Evolutionary conservation across 2,113 vertebrate genomes (phyloP), one percentile per base, ranked within the genome.

Genomic region (Cynopterus brachyotis): DNA sequence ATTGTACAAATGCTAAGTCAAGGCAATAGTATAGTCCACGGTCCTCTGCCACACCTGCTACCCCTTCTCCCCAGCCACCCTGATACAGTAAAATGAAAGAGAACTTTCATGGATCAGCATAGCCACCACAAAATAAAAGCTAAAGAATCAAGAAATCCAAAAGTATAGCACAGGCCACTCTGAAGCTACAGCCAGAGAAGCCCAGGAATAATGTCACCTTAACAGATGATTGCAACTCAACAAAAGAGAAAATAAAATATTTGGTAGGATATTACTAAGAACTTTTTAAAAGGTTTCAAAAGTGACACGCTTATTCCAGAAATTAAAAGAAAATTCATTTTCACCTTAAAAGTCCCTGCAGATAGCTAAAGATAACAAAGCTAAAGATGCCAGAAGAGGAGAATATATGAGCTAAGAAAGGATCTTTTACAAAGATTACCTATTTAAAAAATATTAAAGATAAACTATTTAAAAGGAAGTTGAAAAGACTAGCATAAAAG

Each of bases 271-370:
- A 95, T 81, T 67, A 40, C 59, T 19, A 64, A 53, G 5, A 67
- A 87, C 8, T 62, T 50, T 62, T 66, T 0, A 93, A 59, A 66
- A 75, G 30, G 17, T 30, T 60, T 69, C 28, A 32, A 57, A 96
- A 82, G 57, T 86, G 83, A 76, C 40, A 28, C 1, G 35, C 81
- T 78, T 64, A 89, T 53, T 76, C 45, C 32, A 85, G 73, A 92
- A 94, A 93, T 60, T 26, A 93, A 28, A 90, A 55, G 7, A 64
- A 3, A 92, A 93, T 60, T 83, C 55, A 57, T 70, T 78, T 97
- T 81, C 7, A 95, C n/a, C 70, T 16, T 79, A 76, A 94, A 70
- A 83, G 62, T 80, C 60, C 85, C 57, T 72, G 47, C 16, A 70
- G 22, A 86, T 11, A 95, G 75, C 80, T 86, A 69, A 83, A 32